These are phyloP conservation scores for Aphaenogaster rudis DNA, from an alignment of 1,140 invertebrate genomes.

Conservation along the genomic window DNA sequence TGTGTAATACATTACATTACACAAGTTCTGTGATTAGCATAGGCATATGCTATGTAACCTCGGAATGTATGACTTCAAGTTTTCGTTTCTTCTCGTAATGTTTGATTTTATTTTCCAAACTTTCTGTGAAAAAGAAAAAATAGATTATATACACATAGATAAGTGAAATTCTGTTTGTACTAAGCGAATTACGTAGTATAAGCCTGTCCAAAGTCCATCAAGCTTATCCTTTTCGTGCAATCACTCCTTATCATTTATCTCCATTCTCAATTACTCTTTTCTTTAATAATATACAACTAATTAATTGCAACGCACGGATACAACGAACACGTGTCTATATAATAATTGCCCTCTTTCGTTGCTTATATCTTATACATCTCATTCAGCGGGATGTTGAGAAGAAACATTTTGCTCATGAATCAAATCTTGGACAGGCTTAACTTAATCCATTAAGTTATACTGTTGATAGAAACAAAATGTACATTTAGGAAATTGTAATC, in stretches of 20 bases:
- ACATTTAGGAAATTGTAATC: constrained; percentile 36
- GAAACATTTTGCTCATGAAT: not conserved
- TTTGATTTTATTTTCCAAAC: constrained; percentile 91
- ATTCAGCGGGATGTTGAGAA: not conserved
- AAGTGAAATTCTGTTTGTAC: constrained; percentile 34
- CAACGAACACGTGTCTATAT: constrained; percentile 32
- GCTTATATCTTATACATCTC: not conserved
- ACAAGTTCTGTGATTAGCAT: constrained; percentile 45
- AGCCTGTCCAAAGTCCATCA: constrained; percentile 21
- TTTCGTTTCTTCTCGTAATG: constrained; percentile 90
- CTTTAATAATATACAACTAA: not conserved
- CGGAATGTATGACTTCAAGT: constrained; percentile 22
- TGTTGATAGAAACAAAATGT: constrained; percentile 16
- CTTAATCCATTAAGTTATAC: not conserved
- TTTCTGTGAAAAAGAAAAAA: constrained; percentile 88
- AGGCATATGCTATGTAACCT: constrained; percentile 42
- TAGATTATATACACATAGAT: constrained; percentile 46
- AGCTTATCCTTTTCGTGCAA: not conserved
- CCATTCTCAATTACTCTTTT: constrained; percentile 4
- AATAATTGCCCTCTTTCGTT: not conserved
- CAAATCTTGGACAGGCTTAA: constrained; percentile 37
- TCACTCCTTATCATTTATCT: not conserved
- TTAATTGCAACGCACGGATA: constrained; percentile 26
- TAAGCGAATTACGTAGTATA: not conserved
- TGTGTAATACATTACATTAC: constrained; percentile 11